phyloP scores from a whole-genome alignment of 2,113 vertebrate species.

The Phylloscopus trochilus region DNA sequence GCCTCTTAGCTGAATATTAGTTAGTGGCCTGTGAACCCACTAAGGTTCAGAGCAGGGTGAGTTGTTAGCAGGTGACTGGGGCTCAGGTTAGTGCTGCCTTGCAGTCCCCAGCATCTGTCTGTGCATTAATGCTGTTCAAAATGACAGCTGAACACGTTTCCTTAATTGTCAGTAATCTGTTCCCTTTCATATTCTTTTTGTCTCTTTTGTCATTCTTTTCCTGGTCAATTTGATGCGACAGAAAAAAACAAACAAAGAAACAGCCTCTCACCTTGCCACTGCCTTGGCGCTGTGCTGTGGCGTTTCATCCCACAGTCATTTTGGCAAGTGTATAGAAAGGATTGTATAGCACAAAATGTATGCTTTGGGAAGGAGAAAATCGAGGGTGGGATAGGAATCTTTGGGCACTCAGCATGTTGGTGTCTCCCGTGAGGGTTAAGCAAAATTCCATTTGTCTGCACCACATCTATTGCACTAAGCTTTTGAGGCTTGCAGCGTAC shows the following conservation, averaged over 20 bases:
- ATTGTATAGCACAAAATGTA: neutral
- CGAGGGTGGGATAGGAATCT: neutral
- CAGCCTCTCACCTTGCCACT: neutral
- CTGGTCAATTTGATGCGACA: neutral
- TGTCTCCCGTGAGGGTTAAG: neutral
- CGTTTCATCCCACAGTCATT: neutral
- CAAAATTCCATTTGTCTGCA: neutral
- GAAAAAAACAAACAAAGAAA: neutral
- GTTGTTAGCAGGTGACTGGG: neutral
- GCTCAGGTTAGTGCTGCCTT: neutral
- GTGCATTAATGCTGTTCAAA: neutral
- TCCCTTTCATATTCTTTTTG: neutral
- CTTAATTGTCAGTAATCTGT: neutral
- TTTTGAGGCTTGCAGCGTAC: neutral
- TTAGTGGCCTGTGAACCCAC: neutral
- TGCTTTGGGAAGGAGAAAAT: neutral
- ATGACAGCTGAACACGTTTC: neutral
- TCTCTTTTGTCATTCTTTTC: neutral
- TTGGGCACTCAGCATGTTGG: neutral
- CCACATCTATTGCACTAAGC: neutral
- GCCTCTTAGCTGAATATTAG: slow-evolving; percentile 45
- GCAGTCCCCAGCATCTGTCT: neutral
- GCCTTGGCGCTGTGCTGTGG: neutral
- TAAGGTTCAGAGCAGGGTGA: slow-evolving; percentile 13
- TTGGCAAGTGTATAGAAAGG: neutral